phyloP scores from a whole-genome alignment of 2,113 vertebrate species.

The Callopanchax toddi region DNA sequence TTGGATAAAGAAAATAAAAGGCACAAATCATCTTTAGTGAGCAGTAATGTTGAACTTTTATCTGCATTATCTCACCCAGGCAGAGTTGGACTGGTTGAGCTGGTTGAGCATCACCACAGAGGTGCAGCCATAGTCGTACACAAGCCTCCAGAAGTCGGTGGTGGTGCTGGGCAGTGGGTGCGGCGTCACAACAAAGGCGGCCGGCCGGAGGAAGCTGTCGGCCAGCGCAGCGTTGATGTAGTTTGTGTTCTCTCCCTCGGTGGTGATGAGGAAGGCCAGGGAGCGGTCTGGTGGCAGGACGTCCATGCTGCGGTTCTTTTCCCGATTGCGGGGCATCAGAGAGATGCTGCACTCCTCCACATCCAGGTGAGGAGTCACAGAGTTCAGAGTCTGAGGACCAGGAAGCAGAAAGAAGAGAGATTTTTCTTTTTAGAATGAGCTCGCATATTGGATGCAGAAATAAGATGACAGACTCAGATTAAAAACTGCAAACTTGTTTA shows the following conservation, averaged over 20 bases:
- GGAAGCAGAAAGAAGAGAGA: not conserved
- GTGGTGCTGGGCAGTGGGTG: constrained; percentile 93
- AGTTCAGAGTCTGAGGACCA: constrained; percentile 89
- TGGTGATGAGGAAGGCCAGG: constrained; percentile 92
- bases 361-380: constrained; percentile 91
- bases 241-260: constrained; percentile 90
- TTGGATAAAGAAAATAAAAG: not conserved
- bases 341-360: constrained; percentile 97
- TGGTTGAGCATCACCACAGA: constrained; percentile 98
- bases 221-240: constrained; percentile 95
- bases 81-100: constrained; percentile 95
- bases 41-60: not conserved
- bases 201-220: constrained; percentile 90
- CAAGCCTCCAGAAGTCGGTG: constrained; percentile 94
- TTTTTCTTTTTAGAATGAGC: constrained; percentile 16
- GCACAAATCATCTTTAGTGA: no score
- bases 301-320: constrained; percentile 97
- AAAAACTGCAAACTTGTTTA: constrained; percentile 41
- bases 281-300: constrained; percentile 93
- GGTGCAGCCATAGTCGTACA: constrained; percentile 95
- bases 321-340: constrained; percentile 91
- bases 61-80: constrained; percentile 86
- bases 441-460: constrained; percentile 27
- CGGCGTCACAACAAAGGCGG: constrained; percentile 93
- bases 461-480: constrained; percentile 30